Base-by-base conservation (phyloP, 2,113 vertebrate genomes). In the Mustela lutreola region DNA sequence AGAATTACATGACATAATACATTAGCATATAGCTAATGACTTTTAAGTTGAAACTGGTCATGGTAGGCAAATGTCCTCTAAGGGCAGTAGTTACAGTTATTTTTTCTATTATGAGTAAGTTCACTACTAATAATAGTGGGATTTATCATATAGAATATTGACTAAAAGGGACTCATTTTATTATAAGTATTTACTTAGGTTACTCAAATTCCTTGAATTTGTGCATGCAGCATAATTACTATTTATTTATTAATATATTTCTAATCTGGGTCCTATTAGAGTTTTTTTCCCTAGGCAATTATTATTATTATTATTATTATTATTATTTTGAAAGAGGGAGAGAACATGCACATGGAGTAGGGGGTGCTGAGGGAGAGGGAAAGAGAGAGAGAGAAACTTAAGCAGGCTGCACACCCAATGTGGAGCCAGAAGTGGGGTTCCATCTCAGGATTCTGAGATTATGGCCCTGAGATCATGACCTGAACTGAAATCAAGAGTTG, bases 161-260 rank as follows among this genome's bases (percentile, higher is more conserved):
- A 89, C 39, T 89, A 56, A 62, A 94, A 94, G 3, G 28, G 7
- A 60, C 50, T 89, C 76, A 91, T 3, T 75, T 36, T 88, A 76
- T 58, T 93, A 39, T 75, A 87, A 62, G 12, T 89, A 82, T 89
- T 82, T 96, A 70, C 19, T 60, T 97, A 33, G 48, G 5, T 86
- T 92, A 85, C 42, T 93, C 36, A 89, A 70, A 31, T 89, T 97
- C 94, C 79, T 94, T 89, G 16, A 95, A 92, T 93, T 14, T 79
- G 39, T 50, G 2, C 7, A 21, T 56, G 4, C 16, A 75, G 24
- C 10, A 0, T 92, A 76, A 85, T 76, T 92, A 18, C 33, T 78
- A 1, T 79, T 92, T 83, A 14, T 90, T 91, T 85, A 94, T 84
- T 94, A 97, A 71, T 93, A 65, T 71, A 91, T 94, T 96, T 94